A percentile compares a stretch with the other conserved stretches of the same genome.
These are phyloP conservation scores for Poicephalus gulielmi DNA, from an alignment of 2,113 vertebrate species.

Conservation along the genomic window DNA sequence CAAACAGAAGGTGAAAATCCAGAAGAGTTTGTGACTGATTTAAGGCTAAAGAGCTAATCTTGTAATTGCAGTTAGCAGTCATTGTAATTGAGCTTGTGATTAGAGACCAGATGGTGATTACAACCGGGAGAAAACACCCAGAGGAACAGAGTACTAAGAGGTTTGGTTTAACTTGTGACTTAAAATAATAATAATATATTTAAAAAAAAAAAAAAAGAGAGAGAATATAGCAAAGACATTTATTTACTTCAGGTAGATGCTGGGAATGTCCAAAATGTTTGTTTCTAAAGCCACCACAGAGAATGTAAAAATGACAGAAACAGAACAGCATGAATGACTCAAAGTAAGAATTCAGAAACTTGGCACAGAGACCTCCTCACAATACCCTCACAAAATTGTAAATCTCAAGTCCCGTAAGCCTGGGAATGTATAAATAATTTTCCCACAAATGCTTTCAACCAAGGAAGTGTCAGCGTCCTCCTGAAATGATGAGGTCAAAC, in stretches of 20 bases:
- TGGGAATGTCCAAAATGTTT: not conserved
- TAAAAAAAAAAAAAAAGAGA: not conserved
- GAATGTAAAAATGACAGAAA: not conserved
- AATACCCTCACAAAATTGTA: not conserved
- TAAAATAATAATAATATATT: not conserved
- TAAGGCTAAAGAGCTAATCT: conserved; percentile 35
- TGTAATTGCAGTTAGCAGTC: conserved; percentile 32
- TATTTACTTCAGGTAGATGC: not conserved
- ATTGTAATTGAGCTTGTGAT: not conserved
- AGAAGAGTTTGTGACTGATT: conserved; percentile 6
- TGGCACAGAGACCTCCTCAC: not conserved
- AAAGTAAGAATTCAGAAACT: not conserved
- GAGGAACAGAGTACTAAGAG: not conserved
- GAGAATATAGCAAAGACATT: not conserved
- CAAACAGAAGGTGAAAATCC: conserved; percentile 26
- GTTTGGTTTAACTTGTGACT: not conserved
- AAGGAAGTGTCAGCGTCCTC: not conserved
- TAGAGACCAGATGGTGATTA: conserved; percentile 41
- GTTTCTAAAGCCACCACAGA: not conserved
- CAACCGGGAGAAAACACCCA: not conserved
- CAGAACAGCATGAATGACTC: not conserved
- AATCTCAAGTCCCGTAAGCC: not conserved
- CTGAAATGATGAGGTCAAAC: not conserved
- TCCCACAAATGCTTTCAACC: not conserved
- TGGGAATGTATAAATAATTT: not conserved